Base-by-base conservation (phyloP, 2,113 vertebrate genomes). In the Proterorhinus semilunaris region DNA sequence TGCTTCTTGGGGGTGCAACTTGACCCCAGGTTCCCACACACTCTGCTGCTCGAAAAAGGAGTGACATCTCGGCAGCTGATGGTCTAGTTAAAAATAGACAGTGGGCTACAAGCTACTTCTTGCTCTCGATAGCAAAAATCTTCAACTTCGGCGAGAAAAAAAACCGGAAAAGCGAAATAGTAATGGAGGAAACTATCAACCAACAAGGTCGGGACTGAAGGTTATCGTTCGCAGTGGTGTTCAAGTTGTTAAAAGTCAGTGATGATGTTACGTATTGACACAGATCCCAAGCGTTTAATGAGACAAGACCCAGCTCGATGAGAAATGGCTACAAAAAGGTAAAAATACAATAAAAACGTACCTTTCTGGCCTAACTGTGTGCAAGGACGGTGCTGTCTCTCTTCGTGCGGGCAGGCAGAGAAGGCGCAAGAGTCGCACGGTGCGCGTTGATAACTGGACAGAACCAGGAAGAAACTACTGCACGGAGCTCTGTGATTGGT, bases 361-460 rank as follows among this genome's bases (percentile, higher is more conserved):
- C 86, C 87, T 88, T 87, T 87, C 80, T 65, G 88, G 88, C 76
- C 85, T 86, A 79, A 81, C 82, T 87, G 89, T 87, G 89, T 85
- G 88, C 86, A 83, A 85, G 87, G 75, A 76, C 72, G 82, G 68
- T 69, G 82, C 75, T 72, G 67, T 83, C 59, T 81, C 72, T 82
- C 79, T 88, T 88, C 36, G 42, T n/a, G 82, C 66, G 75, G 15
- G 74, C 13, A 80, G 68, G 85, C 88, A 76, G 85, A 85, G 82
- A 91, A 89, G 87, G 80, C 87, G 81, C 54, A 74, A 63, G 86
- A 71, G 79, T 74, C 66, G 69, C 47, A 16, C 6, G 13, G 49
- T 12, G 50, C 62, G 57, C 65, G 15, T 52, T 68, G 61, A 87
- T 83, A 88, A 83, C 67, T 44, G 83, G 53, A 48, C 74, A 49